Evolutionary conservation across 2,113 vertebrate genomes (phyloP).

Genomic region (Nothobranchius kuhntae): DNA sequence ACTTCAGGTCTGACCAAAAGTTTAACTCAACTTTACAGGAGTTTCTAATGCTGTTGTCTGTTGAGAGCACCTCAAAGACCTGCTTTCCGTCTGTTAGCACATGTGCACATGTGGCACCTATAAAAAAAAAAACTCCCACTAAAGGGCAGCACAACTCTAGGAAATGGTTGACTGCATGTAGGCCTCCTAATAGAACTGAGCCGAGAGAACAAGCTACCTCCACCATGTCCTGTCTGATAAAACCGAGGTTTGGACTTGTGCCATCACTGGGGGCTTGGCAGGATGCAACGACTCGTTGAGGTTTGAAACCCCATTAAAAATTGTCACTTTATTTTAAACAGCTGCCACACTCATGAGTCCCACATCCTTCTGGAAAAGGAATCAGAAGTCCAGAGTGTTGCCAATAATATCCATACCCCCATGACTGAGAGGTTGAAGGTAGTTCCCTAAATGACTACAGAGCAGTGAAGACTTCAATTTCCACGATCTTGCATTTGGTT

Average conservation of each 20-base stretch:
- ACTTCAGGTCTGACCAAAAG: conserved; percentile 41
- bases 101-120: conserved; percentile 40
- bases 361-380: conserved; percentile 79
- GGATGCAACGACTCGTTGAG: conserved; percentile 72
- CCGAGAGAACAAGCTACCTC: conserved; percentile 63
- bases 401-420: conserved; percentile 41
- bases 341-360: conserved; percentile 65
- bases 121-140: conserved; percentile 56
- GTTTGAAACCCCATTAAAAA: conserved; percentile 81
- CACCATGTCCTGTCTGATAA: conserved; percentile 70
- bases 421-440: conserved; percentile 66
- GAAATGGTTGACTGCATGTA: conserved; percentile 47
- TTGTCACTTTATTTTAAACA: conserved; percentile 81
- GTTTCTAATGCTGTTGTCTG: conserved; percentile 40
- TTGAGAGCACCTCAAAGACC: conserved; percentile 28
- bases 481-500: conserved; percentile 17
- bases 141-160: conserved; percentile 34
- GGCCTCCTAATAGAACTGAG: conserved; percentile 58
- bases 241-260: conserved; percentile 60
- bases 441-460: conserved; percentile 55
- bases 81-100: conserved; percentile 12
- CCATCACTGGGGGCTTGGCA: conserved; percentile 70
- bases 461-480: conserved; percentile 74
- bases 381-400: conserved; percentile 58
- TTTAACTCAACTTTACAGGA: conserved; percentile 33